phyloP scores from a whole-genome alignment of 2,797 vertebrate genomes.

The Poecilia velifera region DNA sequence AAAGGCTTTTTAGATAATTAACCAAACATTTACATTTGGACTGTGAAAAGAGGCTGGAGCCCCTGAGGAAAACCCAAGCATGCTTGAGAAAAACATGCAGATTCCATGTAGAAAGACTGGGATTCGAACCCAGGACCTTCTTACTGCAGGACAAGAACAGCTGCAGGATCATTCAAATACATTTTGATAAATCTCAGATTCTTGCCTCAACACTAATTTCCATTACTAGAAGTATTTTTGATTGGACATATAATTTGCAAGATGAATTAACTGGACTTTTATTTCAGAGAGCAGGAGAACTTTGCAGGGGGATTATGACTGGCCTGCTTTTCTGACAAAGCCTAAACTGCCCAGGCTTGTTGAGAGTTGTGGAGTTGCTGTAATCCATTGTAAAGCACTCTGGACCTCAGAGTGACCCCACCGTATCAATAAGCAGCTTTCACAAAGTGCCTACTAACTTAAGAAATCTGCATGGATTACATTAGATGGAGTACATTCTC shows the following conservation, averaged over 20 bases:
- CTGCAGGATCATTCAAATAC: neutral
- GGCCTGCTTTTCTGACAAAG: conserved; percentile 37
- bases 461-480: conserved; percentile 11
- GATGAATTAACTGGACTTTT: neutral
- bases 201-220: neutral
- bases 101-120: neutral
- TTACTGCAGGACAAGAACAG: neutral
- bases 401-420: conserved; percentile 8
- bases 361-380: conserved; percentile 25
- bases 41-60: neutral
- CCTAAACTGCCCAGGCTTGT: conserved; percentile 24
- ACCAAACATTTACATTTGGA: neutral
- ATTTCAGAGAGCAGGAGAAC: conserved; percentile 7
- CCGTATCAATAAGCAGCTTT: conserved; percentile 38
- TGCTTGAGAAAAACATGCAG: neutral
- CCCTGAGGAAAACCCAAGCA: neutral
- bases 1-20: neutral
- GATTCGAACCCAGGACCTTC: neutral
- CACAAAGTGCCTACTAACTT: conserved; percentile 20
- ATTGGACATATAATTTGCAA: neutral
- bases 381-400: conserved; percentile 30
- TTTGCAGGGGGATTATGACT: conserved; percentile 41
- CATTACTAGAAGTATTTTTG: neutral
- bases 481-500: conserved; percentile 11
- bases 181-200: neutral